These are phyloP conservation scores for Cyanistes caeruleus DNA, from an alignment of 2,113 vertebrate species.

Conservation along the genomic window DNA sequence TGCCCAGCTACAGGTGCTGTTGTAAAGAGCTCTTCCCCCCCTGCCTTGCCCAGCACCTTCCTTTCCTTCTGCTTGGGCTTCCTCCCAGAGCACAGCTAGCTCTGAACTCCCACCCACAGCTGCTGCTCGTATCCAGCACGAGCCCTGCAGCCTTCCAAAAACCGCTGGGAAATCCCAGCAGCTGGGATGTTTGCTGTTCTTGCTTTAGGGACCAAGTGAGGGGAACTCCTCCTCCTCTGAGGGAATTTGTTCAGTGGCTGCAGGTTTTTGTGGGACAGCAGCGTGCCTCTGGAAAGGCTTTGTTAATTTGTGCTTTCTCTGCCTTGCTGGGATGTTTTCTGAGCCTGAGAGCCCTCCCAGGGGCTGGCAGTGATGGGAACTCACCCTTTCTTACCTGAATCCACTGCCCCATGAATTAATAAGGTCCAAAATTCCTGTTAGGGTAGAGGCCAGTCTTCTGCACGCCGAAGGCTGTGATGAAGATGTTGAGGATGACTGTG, in stretches of 20 bases:
- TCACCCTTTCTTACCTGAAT: conserved; percentile 42
- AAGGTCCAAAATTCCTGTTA: conserved; percentile 51
- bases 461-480: conserved; percentile 89
- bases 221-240: not conserved
- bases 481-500: conserved; percentile 87
- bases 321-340: not conserved
- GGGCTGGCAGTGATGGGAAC: not conserved
- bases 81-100: not conserved
- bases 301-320: not conserved
- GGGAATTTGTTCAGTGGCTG: not conserved
- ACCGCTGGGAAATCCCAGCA: not conserved
- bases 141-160: not conserved
- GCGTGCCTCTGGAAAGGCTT: not conserved
- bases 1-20: not conserved
- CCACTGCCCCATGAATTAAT: not conserved
- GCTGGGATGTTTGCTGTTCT: not conserved
- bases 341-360: not conserved
- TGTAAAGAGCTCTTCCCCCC: not conserved
- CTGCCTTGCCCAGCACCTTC: not conserved
- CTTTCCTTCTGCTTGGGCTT: not conserved
- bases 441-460: conserved; percentile 84
- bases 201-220: not conserved
- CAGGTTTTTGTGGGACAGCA: not conserved
- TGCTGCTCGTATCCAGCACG: rapidly evolving
- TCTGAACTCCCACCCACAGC: not conserved